These are phyloP conservation scores for Asbolus verrucosus DNA, from an alignment of 1,140 invertebrate species.

Conservation along the genomic window DNA sequence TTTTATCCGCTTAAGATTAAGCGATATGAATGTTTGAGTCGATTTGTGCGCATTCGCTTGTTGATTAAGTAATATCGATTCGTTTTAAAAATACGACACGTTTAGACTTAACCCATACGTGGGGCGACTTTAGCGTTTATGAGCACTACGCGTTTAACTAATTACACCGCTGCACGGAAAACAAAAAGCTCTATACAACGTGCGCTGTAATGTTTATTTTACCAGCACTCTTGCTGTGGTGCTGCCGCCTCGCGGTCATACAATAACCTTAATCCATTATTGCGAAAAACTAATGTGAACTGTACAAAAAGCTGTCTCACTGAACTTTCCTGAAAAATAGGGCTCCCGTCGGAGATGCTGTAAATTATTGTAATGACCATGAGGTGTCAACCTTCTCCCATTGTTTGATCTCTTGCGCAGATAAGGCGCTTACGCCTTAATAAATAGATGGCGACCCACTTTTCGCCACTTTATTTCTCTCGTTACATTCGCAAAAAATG, in stretches of 20 bases:
- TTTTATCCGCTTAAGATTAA: slow-evolving; percentile 38
- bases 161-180: slow-evolving; percentile 49
- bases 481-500: slow-evolving; percentile 25
- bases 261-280: slow-evolving; percentile 55
- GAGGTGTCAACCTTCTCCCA: slow-evolving; percentile 47
- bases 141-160: slow-evolving; percentile 48
- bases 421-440: slow-evolving; percentile 44
- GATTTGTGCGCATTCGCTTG: slow-evolving; percentile 35
- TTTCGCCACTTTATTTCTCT: slow-evolving; percentile 32
- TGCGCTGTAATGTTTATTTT: slow-evolving; percentile 51
- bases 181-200: slow-evolving; percentile 52
- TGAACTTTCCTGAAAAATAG: slow-evolving; percentile 50
- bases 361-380: slow-evolving; percentile 53
- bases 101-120: slow-evolving; percentile 40
- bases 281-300: slow-evolving; percentile 52
- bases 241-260: slow-evolving; percentile 43
- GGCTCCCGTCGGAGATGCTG: slow-evolving; percentile 45
- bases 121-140: slow-evolving; percentile 40
- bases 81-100: slow-evolving; percentile 40
- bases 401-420: slow-evolving; percentile 50
- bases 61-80: slow-evolving; percentile 44
- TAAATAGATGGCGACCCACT: slow-evolving; percentile 44
- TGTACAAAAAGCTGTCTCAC: slow-evolving; percentile 52
- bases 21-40: slow-evolving; percentile 26
- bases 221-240: slow-evolving; percentile 28